Base-by-base conservation (phyloP, 2,113 vertebrate genomes). In the Rallus limicola region DNA sequence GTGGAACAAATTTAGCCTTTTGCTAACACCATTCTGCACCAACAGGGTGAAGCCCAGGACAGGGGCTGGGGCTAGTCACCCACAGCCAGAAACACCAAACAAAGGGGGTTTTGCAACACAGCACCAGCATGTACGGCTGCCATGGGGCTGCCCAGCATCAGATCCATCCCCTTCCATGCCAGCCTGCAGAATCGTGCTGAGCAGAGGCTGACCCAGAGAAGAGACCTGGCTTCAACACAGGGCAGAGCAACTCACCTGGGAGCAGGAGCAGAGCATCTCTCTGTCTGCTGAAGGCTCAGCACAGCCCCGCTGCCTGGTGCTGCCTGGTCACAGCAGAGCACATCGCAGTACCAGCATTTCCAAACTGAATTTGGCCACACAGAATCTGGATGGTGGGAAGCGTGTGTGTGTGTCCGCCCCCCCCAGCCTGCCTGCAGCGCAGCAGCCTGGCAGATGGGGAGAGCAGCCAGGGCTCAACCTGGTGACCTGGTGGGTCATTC, bases 321-420 rank as follows among this genome's bases (percentile, higher is more conserved):
- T 2, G 0, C 31, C 5, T 53, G 25, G 76, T 40, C 92, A 50
- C 83, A 59, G 81, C 5, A 7, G 36, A 68, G 21, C 48, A 10
- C 64, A 9, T 1, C 0, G 3, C 2, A 1, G 28, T 6, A 16
- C 14, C 36, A 42, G 11, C 23, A 15, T 16, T 68, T 67, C 38
- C 12, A 11, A 79, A 28, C 0, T 42, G 23, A 48, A 56, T 53
- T 34, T 60, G 50, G 58, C 46, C 71, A 69, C 3, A 0, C 67
- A n/a, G 59, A 77, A 23, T 42, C 28, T 9, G 55, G 1, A 0
- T 6, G 25, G n/a, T 11, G 52, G 50, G 11, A 65, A 42, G 21
- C 4, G 20, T 36, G 36, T 36, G 36, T 36, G 36, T 36, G n/a
- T 9, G 36, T 36, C 36, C 31, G 16, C 63, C 17, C 71, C 53